These are phyloP conservation scores for Pseudomyrmex cubaensis DNA, from an alignment of 1,140 invertebrate species.

Conservation along the genomic window DNA sequence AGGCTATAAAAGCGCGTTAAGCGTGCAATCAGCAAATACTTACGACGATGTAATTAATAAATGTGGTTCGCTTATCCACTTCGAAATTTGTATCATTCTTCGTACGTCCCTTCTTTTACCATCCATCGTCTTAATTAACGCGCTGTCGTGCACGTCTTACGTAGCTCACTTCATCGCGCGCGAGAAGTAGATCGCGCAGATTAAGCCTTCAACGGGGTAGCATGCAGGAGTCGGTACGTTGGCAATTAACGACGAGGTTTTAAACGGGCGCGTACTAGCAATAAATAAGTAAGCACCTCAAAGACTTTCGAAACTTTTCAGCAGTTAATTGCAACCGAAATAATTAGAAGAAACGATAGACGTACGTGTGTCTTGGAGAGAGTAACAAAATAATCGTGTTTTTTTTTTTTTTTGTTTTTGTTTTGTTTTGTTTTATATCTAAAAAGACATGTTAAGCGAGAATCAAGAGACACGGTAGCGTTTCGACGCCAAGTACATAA, in stretches of 20 bases:
- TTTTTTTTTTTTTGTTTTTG: no score
- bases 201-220: conserved; percentile 65
- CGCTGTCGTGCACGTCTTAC: conserved; percentile 67
- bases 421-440: not conserved
- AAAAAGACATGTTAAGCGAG: no score
- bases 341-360: not conserved
- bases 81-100: conserved; percentile 63
- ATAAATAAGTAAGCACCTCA: conserved; percentile 56
- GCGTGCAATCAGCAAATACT: conserved; percentile 8
- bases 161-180: conserved; percentile 65
- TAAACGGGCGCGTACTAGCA: conserved; percentile 48
- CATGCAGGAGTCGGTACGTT: conserved; percentile 58
- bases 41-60: conserved; percentile 62
- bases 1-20: not conserved
- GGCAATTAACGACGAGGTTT: conserved; percentile 58
- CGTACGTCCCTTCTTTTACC: conserved; percentile 40
- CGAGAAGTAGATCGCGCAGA: conserved; percentile 66
- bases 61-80: conserved; percentile 59
- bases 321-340: not conserved
- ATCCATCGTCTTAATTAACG: conserved; percentile 74
- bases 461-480: no score
- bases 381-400: no score
- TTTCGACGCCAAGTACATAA: no score
- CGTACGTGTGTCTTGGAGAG: not conserved
- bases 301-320: conserved; percentile 11